Conservation (phyloP, 30 jellyfish, hydroid and myxozoan species). For the Pseudorhiza aurosa region DNA sequence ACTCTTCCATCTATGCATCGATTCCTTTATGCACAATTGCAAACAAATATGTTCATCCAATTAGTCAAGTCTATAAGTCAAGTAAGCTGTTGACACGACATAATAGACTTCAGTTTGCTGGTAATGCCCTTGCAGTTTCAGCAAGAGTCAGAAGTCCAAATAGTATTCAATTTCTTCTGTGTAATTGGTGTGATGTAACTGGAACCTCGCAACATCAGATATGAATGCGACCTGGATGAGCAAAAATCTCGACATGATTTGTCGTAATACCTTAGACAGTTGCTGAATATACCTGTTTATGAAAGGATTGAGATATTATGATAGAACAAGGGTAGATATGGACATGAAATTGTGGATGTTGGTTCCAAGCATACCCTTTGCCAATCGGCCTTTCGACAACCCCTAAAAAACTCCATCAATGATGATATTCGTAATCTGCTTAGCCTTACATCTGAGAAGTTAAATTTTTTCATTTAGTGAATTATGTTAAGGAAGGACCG, state of each 20-base stretch:
- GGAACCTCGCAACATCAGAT: slow-evolving; percentile 1
- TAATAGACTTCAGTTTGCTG: slow-evolving; percentile 18
- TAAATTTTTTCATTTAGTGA: no score
- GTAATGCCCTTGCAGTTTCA: slow-evolving; percentile 26
- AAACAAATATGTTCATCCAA: slow-evolving; percentile 9
- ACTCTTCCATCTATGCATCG: not conserved
- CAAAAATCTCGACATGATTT: slow-evolving; percentile 20
- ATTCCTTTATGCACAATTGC: slow-evolving; percentile 13
- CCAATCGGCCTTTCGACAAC: slow-evolving; percentile 7
- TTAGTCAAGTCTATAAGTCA: not conserved
- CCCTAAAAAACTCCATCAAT: slow-evolving; percentile 1
- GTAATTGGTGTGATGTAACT: not conserved
- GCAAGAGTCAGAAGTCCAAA: slow-evolving; percentile 1
- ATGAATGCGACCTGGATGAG: slow-evolving; percentile 15
- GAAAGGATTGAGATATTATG: slow-evolving; percentile 1
- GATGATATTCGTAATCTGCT: slow-evolving; percentile 9
- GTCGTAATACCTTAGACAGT: slow-evolving; percentile 12
- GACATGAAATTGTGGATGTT: slow-evolving; percentile 6
- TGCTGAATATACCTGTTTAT: slow-evolving; percentile 17
- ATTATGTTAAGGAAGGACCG: no score
- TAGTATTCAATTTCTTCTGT: not conserved
- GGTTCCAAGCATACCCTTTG: slow-evolving; percentile 25
- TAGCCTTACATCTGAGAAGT: slow-evolving; percentile 4
- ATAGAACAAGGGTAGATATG: not conserved
- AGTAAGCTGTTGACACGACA: slow-evolving; percentile 21